A percentile compares a stretch with the other conserved stretches of the same genome.
These are phyloP conservation scores for Stichodactyla helianthus DNA, from an alignment of 64 coral and sea anemone species.

Conservation along the genomic window DNA sequence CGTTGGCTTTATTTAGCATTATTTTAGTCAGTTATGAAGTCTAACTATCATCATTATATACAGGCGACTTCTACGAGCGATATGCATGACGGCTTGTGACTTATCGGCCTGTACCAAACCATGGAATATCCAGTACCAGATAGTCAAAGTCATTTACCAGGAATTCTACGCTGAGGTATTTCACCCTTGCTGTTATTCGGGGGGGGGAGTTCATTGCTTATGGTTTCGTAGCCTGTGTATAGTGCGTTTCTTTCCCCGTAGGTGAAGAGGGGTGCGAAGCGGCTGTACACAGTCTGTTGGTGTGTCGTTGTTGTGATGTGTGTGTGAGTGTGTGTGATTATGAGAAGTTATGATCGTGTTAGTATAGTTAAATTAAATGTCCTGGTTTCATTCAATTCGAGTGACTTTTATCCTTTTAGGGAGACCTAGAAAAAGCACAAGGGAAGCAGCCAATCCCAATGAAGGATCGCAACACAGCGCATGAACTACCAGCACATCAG, in stretches of 20 bases:
- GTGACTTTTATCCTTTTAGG: slow-evolving; percentile 25
- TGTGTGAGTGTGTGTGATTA: too few relatives aligned
- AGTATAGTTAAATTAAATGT: not conserved
- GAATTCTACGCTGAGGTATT: slow-evolving; percentile 97
- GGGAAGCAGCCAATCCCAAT: slow-evolving; percentile 93
- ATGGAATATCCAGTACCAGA: slow-evolving; percentile 88
- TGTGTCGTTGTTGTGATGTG: too few relatives aligned
- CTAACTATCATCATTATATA: not conserved
- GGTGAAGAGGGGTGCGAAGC: too few relatives aligned
- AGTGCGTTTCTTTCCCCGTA: too few relatives aligned
- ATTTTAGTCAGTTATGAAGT: not conserved
- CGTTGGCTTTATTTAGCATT: too few relatives aligned
- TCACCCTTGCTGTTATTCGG: too few relatives aligned
- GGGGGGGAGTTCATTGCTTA: too few relatives aligned
- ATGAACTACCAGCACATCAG: slow-evolving; percentile 90
- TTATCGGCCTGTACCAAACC: slow-evolving; percentile 97
- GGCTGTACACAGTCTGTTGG: too few relatives aligned
- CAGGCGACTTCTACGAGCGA: slow-evolving; percentile 83
- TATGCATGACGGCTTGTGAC: slow-evolving; percentile 96
- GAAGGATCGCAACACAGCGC: slow-evolving; percentile 94
- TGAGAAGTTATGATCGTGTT: not conserved
- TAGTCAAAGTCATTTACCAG: slow-evolving; percentile 96
- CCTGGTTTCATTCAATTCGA: not conserved
- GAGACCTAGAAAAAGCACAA: slow-evolving; percentile 82
- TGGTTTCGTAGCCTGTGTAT: too few relatives aligned